Evolutionary conservation across 1,140 invertebrate species (phyloP), one percentile per base, ranked within the genome.

Genomic region (Nephila pilipes): DNA sequence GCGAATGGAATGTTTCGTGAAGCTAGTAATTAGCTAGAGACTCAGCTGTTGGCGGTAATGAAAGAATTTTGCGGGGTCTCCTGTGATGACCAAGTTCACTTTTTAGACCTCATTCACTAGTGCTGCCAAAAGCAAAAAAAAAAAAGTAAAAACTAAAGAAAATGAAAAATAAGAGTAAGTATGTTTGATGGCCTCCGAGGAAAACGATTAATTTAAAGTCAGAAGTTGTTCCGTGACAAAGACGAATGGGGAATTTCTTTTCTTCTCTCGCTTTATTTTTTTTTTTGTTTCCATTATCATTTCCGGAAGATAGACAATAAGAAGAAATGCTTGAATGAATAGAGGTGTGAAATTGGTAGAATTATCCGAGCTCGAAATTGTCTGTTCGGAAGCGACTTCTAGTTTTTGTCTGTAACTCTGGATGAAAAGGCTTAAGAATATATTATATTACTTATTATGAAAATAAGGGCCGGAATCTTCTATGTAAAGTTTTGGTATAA

Each of bases 121-220:
- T 18, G 69, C 14, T 32, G 29, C 29, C 12, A 83, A 57, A 55
- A 83, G n/a, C 25, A 83, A 83, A 83, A 54, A 46, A 83, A 83
- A 83, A 83, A 54, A 46, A 83, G 12, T 25, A 55, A 25, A 36
- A 83, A 25, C 20, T 58, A 79, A 58, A 46, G 54, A 54, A 60
- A 85, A 54, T 54, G 54, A 92, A 85, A 85, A 92, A 85, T 54
- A 92, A 85, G 63, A 85, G 81, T 85, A 65, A 92, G 90, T 92
- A 69, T 92, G 90, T 92, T 85, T 92, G 90, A 92, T 85, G 90
- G 90, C 81, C 60, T 92, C 90, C 25, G 60, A 69, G 80, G 81
- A 92, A 92, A 92, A 92, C 90, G 90, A 92, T 92, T 92, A 92
- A 92, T 92, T 92, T 92, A 92, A 92, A 92, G 90, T 92, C 90